A percentile compares a stretch with the other conserved stretches of the same genome.
Evolutionary conservation across 2,113 vertebrate genomes (phyloP).

Genomic region (Trichechus manatus): DNA sequence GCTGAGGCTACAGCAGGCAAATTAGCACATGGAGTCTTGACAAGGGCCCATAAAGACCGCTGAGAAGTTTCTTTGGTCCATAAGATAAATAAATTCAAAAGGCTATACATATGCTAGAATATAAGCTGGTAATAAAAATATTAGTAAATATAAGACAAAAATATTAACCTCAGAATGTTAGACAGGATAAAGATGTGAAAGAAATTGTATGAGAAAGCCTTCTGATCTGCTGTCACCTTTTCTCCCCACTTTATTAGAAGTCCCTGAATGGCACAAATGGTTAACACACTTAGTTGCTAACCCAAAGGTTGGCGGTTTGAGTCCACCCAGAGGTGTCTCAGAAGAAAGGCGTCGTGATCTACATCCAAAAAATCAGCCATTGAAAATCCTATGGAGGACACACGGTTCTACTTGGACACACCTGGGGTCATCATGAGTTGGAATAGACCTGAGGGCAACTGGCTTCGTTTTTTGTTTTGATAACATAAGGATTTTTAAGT

Average conservation of each 20-base stretch:
- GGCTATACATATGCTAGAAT: background rate
- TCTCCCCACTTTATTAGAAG: background rate
- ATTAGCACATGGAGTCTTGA: accelerated
- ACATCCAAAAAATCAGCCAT: background rate
- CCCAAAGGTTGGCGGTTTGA: background rate
- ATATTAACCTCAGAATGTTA: background rate
- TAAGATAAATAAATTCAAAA: background rate
- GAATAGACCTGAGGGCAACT: background rate
- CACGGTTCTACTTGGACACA: too few relatives aligned
- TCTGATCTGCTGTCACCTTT: background rate
- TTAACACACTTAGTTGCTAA: background rate
- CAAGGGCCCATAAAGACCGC: too few relatives aligned
- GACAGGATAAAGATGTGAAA: background rate
- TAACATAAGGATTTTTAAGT: background rate
- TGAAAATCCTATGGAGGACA: background rate
- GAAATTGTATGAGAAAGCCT: background rate
- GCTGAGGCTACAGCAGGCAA: background rate
- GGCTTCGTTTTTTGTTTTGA: background rate
- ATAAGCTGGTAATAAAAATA: background rate
- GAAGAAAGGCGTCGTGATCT: background rate
- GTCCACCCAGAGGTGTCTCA: background rate
- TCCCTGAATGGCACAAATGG: background rate
- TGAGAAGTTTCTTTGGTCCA: background rate
- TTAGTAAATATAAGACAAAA: background rate
- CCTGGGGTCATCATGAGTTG: background rate